phyloP scores from a whole-genome alignment of 2,113 vertebrate species.

The Picathartes gymnocephalus region DNA sequence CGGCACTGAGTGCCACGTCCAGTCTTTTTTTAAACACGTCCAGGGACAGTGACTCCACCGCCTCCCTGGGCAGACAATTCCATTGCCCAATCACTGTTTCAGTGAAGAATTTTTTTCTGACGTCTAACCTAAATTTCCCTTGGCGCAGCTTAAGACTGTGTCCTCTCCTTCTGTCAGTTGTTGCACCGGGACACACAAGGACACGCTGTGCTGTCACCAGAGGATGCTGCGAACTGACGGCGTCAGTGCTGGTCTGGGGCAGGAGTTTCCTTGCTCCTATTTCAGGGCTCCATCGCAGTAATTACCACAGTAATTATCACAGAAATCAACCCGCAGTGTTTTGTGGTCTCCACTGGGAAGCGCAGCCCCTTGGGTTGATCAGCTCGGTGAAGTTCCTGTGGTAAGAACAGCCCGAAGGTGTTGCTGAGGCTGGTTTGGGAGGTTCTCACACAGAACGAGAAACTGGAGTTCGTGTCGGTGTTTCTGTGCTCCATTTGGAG shows the following conservation, averaged over 20 bases:
- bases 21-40: background rate
- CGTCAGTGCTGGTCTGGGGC: background rate
- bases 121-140: accelerated
- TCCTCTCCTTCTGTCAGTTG: background rate
- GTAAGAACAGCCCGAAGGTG: background rate
- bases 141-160: background rate
- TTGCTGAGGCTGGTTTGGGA: background rate
- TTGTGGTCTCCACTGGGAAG: accelerated
- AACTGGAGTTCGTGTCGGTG: accelerated
- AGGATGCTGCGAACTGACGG: background rate
- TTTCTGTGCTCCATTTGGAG: background rate
- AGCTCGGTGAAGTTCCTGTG: background rate
- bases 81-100: background rate
- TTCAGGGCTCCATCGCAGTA: background rate
- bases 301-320: background rate
- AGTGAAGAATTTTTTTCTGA: background rate
- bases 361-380: background rate
- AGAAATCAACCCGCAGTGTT: accelerated
- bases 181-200: background rate
- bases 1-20: background rate
- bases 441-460: accelerated
- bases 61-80: background rate
- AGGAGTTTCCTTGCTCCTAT: background rate
- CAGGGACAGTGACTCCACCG: background rate
- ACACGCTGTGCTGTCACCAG: background rate